Conservation (phyloP, 2,888 invertebrate species). For the Thalpophila matura region DNA sequence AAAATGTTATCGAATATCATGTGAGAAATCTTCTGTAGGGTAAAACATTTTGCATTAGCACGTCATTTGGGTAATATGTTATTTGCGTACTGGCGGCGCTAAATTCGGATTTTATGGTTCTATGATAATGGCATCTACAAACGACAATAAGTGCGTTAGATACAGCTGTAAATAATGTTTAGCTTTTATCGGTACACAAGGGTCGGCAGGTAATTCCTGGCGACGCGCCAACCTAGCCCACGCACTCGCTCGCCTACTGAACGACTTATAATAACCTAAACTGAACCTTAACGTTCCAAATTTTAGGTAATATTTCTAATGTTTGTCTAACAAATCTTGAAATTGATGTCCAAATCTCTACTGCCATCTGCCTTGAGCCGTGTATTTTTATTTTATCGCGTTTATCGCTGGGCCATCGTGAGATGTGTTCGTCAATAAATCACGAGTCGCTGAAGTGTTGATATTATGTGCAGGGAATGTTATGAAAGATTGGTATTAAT, state of each 20-base stretch:
- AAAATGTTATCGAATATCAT: constrained; percentile 31
- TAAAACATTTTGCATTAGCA: constrained; percentile 9
- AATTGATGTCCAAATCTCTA: constrained; percentile 86
- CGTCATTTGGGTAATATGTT: constrained; percentile 42
- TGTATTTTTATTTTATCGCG: constrained; percentile 83
- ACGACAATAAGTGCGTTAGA: constrained; percentile 79
- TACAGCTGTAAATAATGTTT: constrained; percentile 85
- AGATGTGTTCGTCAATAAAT: constrained; percentile 73
- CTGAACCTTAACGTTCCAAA: constrained; percentile 62
- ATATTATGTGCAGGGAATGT: constrained; percentile 65
- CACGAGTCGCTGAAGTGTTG: constrained; percentile 65
- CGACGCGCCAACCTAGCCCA: constrained; percentile 81
- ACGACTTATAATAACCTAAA: constrained; percentile 59
- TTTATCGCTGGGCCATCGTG: constrained; percentile 75
- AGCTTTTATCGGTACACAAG: constrained; percentile 86
- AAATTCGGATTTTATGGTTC: constrained; percentile 60
- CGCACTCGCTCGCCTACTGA: constrained; percentile 78
- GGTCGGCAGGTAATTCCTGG: constrained; percentile 88
- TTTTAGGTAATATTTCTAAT: constrained; percentile 64
- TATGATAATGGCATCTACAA: constrained; percentile 69
- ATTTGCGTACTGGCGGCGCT: constrained; percentile 57
- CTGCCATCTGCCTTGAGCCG: constrained; percentile 82
- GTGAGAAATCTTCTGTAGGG: constrained; percentile 16
- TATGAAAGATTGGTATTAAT: constrained; percentile 64
- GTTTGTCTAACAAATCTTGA: constrained; percentile 70